A percentile compares a stretch with the other conserved stretches of the same genome.
These are phyloP conservation scores for Labrus mixtus DNA, from an alignment of 2,113 vertebrate species.

Conservation along the genomic window DNA sequence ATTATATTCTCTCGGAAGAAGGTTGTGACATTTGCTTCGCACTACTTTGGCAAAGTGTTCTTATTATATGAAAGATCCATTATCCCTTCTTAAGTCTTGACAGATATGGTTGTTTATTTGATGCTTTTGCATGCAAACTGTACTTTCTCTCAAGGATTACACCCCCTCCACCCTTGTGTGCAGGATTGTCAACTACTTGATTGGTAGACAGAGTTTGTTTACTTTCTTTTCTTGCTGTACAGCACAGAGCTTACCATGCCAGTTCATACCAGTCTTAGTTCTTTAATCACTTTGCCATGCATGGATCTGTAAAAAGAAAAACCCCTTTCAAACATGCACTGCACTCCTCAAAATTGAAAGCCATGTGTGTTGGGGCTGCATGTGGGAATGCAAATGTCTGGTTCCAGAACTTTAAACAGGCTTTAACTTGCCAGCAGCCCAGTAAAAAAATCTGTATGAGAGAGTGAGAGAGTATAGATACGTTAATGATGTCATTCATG, in stretches of 20 bases:
- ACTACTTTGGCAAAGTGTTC: slow-evolving; percentile 17
- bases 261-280: not conserved
- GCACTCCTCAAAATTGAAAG: not conserved
- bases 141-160: not conserved
- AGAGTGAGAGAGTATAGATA: too few species aligned
- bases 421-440: not conserved
- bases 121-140: not conserved
- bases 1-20: slow-evolving; percentile 42
- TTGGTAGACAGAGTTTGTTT: not conserved
- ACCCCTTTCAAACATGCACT: not conserved
- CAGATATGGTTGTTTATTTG: not conserved
- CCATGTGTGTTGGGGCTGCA: not conserved
- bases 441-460: not conserved
- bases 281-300: not conserved
- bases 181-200: not conserved
- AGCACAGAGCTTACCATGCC: not conserved
- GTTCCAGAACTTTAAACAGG: not conserved
- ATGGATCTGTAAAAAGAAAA: not conserved
- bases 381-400: not conserved
- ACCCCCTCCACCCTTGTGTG: not conserved
- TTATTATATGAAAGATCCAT: slow-evolving; percentile 10
- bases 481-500: too few species aligned
- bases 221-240: not conserved
- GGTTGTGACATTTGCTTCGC: slow-evolving; percentile 20
- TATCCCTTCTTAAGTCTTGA: slow-evolving; percentile 7